Evolutionary conservation across 1,140 invertebrate species (phyloP).

Genomic region (Diorhabda carinulata): DNA sequence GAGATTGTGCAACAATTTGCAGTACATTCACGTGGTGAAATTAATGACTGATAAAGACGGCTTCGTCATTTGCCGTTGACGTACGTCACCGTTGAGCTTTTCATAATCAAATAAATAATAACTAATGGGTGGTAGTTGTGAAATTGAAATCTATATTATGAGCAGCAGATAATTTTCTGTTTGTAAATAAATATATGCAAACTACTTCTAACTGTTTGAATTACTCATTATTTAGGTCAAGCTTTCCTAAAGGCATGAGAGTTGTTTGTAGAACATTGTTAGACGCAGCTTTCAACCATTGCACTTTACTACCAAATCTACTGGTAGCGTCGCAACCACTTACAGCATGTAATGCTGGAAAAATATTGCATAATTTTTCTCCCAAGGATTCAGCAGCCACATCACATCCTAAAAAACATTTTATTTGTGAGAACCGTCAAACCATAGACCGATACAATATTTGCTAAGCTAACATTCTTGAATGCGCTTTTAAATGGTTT

Average conservation of each 20-base stretch:
- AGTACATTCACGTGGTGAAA: too few relatives aligned
- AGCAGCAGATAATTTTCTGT: constrained; percentile 25
- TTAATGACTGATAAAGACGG: too few relatives aligned
- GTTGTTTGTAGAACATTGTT: constrained; percentile 18
- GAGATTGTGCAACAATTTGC: too few relatives aligned
- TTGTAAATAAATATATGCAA: constrained; percentile 27
- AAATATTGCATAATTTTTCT: constrained; percentile 27
- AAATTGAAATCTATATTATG: constrained; percentile 21
- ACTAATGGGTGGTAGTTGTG: constrained; percentile 17
- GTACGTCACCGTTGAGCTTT: constrained; percentile 8
- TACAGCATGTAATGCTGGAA: constrained; percentile 26
- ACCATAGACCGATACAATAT: constrained; percentile 25
- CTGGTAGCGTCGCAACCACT: constrained; percentile 21
- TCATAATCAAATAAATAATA: constrained; percentile 27
- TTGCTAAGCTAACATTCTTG: constrained; percentile 19
- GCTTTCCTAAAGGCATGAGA: constrained; percentile 23
- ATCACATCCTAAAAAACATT: constrained; percentile 28
- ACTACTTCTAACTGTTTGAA: constrained; percentile 27
- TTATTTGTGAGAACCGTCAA: constrained; percentile 25
- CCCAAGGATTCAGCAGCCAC: constrained; percentile 28
- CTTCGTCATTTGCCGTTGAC: constrained; percentile 8
- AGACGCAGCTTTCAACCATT: constrained; percentile 17
- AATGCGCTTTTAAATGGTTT: constrained; percentile 26
- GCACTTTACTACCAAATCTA: constrained; percentile 17
- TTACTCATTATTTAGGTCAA: constrained; percentile 26